phyloP scores from a whole-genome alignment of 2,113 vertebrate genomes.

The Petromus typicus region DNA sequence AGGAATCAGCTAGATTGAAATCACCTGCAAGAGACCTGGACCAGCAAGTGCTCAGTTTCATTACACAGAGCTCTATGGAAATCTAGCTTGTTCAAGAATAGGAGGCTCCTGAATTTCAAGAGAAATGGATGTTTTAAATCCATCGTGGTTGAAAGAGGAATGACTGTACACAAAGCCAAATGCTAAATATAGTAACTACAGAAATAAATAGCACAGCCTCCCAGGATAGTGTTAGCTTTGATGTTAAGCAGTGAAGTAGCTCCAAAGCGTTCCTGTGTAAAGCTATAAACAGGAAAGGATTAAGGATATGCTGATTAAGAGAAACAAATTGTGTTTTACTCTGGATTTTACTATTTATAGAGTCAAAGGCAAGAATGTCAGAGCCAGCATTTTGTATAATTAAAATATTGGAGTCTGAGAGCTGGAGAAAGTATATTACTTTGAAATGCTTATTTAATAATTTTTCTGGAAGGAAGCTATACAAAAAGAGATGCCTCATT shows the following conservation, averaged over 20 bases:
- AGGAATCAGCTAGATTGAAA: background rate
- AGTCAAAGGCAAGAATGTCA: constrained; percentile 47
- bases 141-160: constrained; percentile 64
- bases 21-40: background rate
- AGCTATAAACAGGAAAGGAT: constrained; percentile 78
- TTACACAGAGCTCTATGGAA: background rate
- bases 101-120: constrained; percentile 54
- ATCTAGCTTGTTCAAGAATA: background rate
- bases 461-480: background rate
- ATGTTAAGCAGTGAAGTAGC: constrained; percentile 61
- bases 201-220: constrained; percentile 73
- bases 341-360: constrained; percentile 56
- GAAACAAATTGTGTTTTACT: constrained; percentile 50
- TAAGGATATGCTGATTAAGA: constrained; percentile 69
- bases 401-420: constrained; percentile 50
- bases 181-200: constrained; percentile 77
- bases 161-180: constrained; percentile 70
- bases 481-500: background rate
- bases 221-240: constrained; percentile 75
- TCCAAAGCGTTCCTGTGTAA: constrained; percentile 52
- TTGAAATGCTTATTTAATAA: background rate
- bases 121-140: constrained; percentile 75
- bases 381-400: constrained; percentile 1
- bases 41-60: background rate
- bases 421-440: background rate